Base-by-base conservation (phyloP, 2,888 invertebrate species). In the Amphipyra berbera region DNA sequence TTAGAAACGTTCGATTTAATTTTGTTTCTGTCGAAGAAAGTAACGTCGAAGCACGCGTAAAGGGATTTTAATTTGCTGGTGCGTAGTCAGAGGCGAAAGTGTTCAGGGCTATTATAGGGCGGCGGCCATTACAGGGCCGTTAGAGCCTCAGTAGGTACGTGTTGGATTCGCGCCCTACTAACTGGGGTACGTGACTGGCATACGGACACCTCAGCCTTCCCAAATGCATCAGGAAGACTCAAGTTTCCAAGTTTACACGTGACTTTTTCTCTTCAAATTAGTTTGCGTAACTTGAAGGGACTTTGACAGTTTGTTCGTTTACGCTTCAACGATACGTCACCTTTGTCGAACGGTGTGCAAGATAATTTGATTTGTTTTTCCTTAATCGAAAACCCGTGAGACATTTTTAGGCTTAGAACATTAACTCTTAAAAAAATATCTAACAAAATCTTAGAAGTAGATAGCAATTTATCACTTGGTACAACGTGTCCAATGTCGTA, bases 111-210 rank as follows among this genome's bases (percentile, higher is more conserved):
- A 89, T 91, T 90, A 91, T 85, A 85, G 86, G 86, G 84, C 82
- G 76, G 81, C 80, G 80, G 87, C 90, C 89, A 93, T 93, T 93
- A 93, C 89, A 85, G 81, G 86, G 84, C 90, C 88, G 92, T 91
- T 92, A 91, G 88, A 90, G 88, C 87, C 83, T 78, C 79, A 76
- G 78, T 79, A 85, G 84, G 87, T 85, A 92, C 93, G 94, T 93
- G 93, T 89, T 83, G 89, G 90, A 88, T 90, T 86, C 88, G 88
- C 90, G 90, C 91, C 92, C 92, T 89, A 91, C 90, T 92, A 91
- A 92, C 92, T 84, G 90, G 81, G 71, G 82, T 88, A 93, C 93
- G 93, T 93, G 93, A 85, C 82, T 77, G 63, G 90, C 76, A 82
- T 92, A 42, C 81, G 73, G 76, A 89, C 74, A 67, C 64, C 70